Percentiles rank a stretch among this genome's conserved stretches.
Evolutionary conservation across 2,113 vertebrate genomes (phyloP).

Genomic region (Hystrix cristata): DNA sequence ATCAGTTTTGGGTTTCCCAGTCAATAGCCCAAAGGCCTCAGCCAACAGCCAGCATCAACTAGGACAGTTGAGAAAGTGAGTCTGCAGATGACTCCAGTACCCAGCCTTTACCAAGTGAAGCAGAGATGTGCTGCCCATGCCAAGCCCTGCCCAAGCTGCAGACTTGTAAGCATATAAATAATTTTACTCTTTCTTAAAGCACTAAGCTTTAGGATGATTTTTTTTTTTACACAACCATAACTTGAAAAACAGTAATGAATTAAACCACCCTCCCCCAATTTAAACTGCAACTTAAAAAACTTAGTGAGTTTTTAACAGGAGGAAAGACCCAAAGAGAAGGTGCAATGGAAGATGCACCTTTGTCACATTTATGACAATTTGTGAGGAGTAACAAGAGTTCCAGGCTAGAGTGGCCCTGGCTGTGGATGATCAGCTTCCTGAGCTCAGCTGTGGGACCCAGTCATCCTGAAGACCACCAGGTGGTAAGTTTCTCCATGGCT

Average conservation of each 20-base stretch:
- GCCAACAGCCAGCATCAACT: not conserved
- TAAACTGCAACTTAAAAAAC: not conserved
- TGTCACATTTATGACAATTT: not conserved
- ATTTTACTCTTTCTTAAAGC: not conserved
- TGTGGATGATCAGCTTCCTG: not conserved
- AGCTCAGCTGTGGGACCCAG: not conserved
- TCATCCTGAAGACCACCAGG: not conserved
- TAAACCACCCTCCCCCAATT: not conserved
- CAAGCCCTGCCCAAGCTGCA: not conserved
- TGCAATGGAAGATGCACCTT: not conserved
- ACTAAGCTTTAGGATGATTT: not conserved
- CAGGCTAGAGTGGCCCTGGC: not conserved
- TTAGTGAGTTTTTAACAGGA: not conserved
- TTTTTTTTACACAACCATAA: not conserved
- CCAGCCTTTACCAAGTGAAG: not conserved
- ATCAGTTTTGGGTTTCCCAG: not conserved
- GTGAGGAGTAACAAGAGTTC: not conserved
- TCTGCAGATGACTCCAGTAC: not conserved
- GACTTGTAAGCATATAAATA: not conserved
- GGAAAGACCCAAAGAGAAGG: constrained; percentile 1
- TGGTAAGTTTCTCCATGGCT: not conserved
- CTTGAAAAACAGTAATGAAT: not conserved
- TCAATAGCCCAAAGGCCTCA: not conserved
- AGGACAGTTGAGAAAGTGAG: not conserved
- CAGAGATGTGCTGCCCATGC: not conserved